Evolutionary conservation across 2,797 vertebrate species (phyloP).

Genomic region (Apogon talboti): DNA sequence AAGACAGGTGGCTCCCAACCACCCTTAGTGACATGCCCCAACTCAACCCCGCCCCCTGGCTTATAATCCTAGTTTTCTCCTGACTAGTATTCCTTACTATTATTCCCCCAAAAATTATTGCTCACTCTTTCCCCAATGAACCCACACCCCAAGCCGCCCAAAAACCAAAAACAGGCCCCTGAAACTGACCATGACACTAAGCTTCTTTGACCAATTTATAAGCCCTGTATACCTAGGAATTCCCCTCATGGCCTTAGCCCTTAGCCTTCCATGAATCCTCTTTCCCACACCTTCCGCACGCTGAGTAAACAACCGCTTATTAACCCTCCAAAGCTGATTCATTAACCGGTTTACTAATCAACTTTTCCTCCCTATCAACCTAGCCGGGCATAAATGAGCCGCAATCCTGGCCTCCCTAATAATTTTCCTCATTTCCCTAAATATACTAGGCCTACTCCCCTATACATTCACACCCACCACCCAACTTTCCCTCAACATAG

Average conservation of each 20-base stretch:
- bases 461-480: conserved; percentile 64
- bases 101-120: rapidly evolving
- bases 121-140: not conserved
- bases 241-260: not conserved
- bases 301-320: not conserved
- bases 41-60: conserved; percentile 46
- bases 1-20: conserved; percentile 56
- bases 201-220: conserved; percentile 62
- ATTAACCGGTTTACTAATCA: conserved; percentile 15
- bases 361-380: not conserved
- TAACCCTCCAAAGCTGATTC: not conserved
- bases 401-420: rapidly evolving
- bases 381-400: conserved; percentile 35
- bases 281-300: rapidly evolving
- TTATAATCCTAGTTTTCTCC: not conserved
- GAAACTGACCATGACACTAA: conserved; percentile 67
- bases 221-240: not conserved
- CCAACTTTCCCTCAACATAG: conserved; percentile 36
- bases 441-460: conserved; percentile 6
- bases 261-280: rapidly evolving
- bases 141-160: rapidly evolving
- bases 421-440: not conserved
- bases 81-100: conserved; percentile 23
- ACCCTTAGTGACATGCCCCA: conserved; percentile 70
- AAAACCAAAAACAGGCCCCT: not conserved